phyloP scores from a whole-genome alignment of 2,113 vertebrate genomes.

The Saimiri boliviensis region DNA sequence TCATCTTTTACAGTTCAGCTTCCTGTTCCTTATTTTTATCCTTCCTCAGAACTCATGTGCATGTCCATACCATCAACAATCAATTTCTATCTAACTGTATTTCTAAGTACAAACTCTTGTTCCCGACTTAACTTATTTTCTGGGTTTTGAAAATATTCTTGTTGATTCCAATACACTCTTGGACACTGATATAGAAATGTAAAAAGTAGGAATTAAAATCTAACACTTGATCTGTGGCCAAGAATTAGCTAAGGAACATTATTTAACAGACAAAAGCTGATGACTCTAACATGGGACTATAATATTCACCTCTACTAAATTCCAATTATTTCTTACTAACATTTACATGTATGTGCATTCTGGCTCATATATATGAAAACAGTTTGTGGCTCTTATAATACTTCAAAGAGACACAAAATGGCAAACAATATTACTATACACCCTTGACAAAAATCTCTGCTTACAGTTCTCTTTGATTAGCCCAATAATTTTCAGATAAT shows the following conservation, averaged over 20 bases:
- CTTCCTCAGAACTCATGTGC: conserved; percentile 49
- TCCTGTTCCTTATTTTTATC: conserved; percentile 68
- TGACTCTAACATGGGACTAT: neutral
- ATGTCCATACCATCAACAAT: neutral
- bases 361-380: neutral
- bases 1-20: conserved; percentile 26
- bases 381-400: neutral
- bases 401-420: neutral
- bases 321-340: neutral
- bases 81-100: neutral
- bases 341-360: neutral
- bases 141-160: neutral
- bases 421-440: neutral
- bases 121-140: neutral
- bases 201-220: neutral
- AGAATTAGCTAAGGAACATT: neutral
- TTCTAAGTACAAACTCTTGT: neutral
- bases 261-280: neutral
- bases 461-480: neutral
- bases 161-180: neutral
- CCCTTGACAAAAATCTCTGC: neutral
- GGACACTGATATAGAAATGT: neutral
- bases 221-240: neutral
- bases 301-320: neutral
- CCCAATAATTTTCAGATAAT: neutral